phyloP scores from a whole-genome alignment of 2,797 vertebrate genomes.

The Nyctalus aviator region DNA sequence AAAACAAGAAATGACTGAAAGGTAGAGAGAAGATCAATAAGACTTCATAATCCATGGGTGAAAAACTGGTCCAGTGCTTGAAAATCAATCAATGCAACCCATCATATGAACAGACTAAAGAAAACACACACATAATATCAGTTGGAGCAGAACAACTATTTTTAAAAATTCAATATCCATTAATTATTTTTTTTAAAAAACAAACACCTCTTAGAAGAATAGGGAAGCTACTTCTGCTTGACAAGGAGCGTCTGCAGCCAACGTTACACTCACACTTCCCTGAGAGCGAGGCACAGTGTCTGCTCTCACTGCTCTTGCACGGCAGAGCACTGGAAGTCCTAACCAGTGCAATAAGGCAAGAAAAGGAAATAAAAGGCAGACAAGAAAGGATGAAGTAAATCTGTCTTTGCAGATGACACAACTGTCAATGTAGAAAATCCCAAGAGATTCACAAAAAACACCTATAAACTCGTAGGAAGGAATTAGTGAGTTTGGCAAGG shows the following conservation, averaged over 20 bases:
- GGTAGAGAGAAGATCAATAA: neutral
- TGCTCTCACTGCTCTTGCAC: neutral
- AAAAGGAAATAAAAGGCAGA: neutral
- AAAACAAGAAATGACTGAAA: neutral
- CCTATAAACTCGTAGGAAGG: neutral
- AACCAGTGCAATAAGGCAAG: neutral
- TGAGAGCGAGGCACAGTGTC: neutral
- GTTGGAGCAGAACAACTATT: neutral
- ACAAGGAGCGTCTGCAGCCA: neutral
- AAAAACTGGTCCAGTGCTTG: neutral
- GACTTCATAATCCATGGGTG: neutral
- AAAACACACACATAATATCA: neutral
- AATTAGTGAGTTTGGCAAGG: neutral
- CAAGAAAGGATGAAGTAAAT: neutral
- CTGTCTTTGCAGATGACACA: neutral
- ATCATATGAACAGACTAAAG: neutral
- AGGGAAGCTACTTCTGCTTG: neutral
- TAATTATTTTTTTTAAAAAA: neutral
- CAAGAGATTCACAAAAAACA: neutral
- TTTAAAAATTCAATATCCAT: neutral
- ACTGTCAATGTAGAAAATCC: neutral
- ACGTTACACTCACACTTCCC: neutral
- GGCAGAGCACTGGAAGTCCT: neutral
- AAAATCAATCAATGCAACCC: neutral
- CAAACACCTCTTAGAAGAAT: neutral